Base-by-base conservation (phyloP, 92 coral and sea anemone species). In the Parazoanthus swiftii region DNA sequence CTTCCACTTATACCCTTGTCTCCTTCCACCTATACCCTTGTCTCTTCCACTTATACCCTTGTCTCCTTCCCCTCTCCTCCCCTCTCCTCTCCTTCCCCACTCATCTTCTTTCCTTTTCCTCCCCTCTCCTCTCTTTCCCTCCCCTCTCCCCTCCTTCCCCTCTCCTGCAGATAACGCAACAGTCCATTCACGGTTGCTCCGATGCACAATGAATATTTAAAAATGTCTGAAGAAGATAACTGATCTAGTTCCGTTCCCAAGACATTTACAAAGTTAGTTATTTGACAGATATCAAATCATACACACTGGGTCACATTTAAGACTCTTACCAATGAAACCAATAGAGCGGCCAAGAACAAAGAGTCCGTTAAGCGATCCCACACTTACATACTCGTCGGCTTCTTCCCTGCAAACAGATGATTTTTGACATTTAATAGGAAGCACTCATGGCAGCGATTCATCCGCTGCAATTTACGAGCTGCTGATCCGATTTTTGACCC, bases 331-430 rank as follows among this genome's bases (percentile, higher is more conserved):
- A n/a, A 97, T 95, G 78, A 97, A 97, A 2, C 99, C 99, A 66
- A 97, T 95, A 29, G 99, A 97, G 78, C 99, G 96, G 42, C 99
- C 99, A 0, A 97, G 89, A 5, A 97, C 99, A 87, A 97, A 97
- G 90, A 97, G 84, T 6, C 99, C 99, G 81, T 97, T 97, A 15
- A 97, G 97, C 0, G 99, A 94, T 38, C 99, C 99, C 71, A 97
- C 92, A 81, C 94, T 82, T 16, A 97, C 95, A 86, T 91, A 97
- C 66, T 97, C 99, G 54, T 97, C 95, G 35, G 99, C 98, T 81
- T 97, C 99, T 77, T 95, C 98, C 85, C 99, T 97, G 87, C 79
- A 85, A 59, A 33, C 66, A 29, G 21, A 33, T 5, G 65, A 44
- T 79, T n/a, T 50, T 29, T 3, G 67, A 75, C 79, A 26, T 5